Conservation (phyloP, 64 coral and sea anemone genomes). For the Hydrozoanthus tunicans region DNA sequence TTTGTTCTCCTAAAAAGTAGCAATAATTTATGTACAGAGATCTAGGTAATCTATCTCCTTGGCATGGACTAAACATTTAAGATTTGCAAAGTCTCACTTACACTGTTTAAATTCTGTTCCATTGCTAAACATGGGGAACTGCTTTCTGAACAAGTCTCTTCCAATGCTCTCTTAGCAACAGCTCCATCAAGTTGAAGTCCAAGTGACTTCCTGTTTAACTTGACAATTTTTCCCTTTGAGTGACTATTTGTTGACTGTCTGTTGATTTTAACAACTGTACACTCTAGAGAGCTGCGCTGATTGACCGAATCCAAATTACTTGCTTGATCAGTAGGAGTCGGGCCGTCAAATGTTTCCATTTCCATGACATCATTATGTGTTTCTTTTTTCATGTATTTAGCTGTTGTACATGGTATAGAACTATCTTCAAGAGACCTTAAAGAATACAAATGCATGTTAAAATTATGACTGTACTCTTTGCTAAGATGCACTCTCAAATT, state of each 20-base stretch:
- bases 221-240: conserved; percentile 34
- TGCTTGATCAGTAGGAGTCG: background rate
- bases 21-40: too few species aligned
- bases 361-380: background rate
- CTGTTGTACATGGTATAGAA: background rate
- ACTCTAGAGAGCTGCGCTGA: conserved; percentile 1
- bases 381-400: conserved; percentile 11
- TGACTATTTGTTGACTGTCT: conserved; percentile 1
- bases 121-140: background rate
- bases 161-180: background rate
- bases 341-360: background rate
- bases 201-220: conserved; percentile 47
- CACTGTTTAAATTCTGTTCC: background rate
- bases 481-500: too few species aligned
- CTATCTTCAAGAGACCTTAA: conserved; percentile 6
- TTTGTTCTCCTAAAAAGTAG: too few species aligned
- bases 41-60: background rate
- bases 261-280: conserved; percentile 43
- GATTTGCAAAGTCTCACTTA: background rate
- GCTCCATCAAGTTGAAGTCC: conserved; percentile 31
- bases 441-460: background rate
- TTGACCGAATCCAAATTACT: background rate
- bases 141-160: background rate
- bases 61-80: background rate
- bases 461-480: background rate